Percentiles rank a stretch among this genome's conserved stretches.
Conservation (phyloP, 2,888 invertebrate genomes). For the Eupithecia vulgata region DNA sequence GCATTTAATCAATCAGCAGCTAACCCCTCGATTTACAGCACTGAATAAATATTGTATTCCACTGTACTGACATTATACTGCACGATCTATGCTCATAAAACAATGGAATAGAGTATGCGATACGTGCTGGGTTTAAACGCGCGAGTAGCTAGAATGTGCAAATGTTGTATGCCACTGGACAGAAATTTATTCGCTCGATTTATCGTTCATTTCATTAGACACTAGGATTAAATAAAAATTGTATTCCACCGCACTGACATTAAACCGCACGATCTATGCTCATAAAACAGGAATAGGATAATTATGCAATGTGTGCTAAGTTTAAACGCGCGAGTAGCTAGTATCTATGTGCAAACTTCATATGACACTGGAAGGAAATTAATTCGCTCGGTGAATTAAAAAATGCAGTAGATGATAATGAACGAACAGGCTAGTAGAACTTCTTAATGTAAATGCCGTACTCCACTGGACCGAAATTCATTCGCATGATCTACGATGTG, state of each 20-base stretch:
- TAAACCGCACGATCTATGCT: conserved; percentile 17
- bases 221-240: conserved; percentile 9
- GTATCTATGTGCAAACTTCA: neutral
- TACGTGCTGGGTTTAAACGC: neutral
- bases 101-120: conserved; percentile 11
- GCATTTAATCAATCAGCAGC: conserved; percentile 22
- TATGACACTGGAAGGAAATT: no score
- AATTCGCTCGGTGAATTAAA: no score
- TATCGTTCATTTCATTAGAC: neutral
- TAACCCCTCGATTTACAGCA: conserved; percentile 22
- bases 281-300: conserved; percentile 19
- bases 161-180: neutral
- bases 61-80: conserved; percentile 17
- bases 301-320: neutral
- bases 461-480: no score
- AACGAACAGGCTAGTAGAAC: no score
- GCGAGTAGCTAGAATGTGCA: neutral
- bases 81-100: conserved; percentile 21
- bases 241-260: conserved; percentile 10
- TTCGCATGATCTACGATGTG: no score
- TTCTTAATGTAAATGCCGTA: neutral
- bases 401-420: no score
- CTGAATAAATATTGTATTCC: conserved; percentile 26
- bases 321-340: neutral
- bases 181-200: no score